Evolutionary conservation across 2,888 invertebrate genomes (phyloP).

Genomic region (Panzeria rudis): DNA sequence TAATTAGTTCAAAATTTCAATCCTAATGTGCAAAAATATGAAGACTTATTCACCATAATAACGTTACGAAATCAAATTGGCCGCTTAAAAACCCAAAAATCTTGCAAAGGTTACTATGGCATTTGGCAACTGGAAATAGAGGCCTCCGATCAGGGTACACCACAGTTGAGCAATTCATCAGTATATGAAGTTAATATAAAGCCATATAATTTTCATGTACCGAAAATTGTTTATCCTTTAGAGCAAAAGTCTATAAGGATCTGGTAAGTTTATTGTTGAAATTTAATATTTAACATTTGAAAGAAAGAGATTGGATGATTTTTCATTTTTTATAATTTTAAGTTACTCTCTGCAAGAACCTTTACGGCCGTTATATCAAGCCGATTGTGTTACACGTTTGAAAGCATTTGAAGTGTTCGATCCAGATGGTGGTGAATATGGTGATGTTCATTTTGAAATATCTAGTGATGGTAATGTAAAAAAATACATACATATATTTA

Average conservation of each 20-base stretch:
- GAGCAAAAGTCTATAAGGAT: conserved; percentile 73
- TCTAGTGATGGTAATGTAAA: conserved; percentile 68
- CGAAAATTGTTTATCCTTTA: conserved; percentile 85
- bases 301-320: background rate
- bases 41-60: conserved; percentile 80
- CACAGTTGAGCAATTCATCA: conserved; percentile 81
- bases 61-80: conserved; percentile 82
- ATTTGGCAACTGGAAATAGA: conserved; percentile 85
- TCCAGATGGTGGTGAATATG: conserved; percentile 86
- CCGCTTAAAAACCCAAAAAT: conserved; percentile 83
- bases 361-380: conserved; percentile 74
- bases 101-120: conserved; percentile 86
- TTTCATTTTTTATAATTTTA: background rate
- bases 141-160: conserved; percentile 86
- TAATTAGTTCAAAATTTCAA: conserved; percentile 74
- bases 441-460: conserved; percentile 84
- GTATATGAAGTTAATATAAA: conserved; percentile 84
- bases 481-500: background rate
- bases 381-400: conserved; percentile 82
- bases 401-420: conserved; percentile 85
- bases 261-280: conserved; percentile 64
- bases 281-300: background rate
- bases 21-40: conserved; percentile 75
- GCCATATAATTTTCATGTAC: conserved; percentile 86
- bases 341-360: conserved; percentile 73